Percentiles rank a stretch among this genome's conserved stretches.
These are phyloP conservation scores for Saguinus midas DNA, from an alignment of 2,113 vertebrate species.

Conservation along the genomic window DNA sequence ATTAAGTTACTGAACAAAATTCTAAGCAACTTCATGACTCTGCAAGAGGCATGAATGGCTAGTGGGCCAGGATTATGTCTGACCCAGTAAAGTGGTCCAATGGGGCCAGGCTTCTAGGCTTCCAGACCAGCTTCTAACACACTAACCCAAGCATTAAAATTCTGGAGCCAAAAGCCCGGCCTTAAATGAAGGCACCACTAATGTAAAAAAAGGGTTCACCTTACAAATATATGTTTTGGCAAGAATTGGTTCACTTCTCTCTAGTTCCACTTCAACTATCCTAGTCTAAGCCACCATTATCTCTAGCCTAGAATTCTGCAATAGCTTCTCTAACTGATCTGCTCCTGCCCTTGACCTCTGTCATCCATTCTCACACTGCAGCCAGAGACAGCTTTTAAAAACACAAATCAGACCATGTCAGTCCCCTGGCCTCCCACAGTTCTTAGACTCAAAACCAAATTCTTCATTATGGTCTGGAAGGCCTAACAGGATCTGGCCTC, in stretches of 20 bases:
- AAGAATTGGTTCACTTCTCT: slow-evolving; percentile 20
- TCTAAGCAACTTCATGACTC: background rate
- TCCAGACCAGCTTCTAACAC: background rate
- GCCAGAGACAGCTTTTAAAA: background rate
- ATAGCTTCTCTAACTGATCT: background rate
- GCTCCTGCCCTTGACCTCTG: background rate
- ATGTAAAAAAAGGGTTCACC: background rate
- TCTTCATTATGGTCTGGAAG: background rate
- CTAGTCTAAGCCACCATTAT: background rate
- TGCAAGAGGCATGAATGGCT: background rate
- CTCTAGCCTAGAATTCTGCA: background rate
- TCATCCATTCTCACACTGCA: background rate
- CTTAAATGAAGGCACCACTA: background rate
- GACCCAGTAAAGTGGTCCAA: background rate
- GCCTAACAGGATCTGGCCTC: background rate
- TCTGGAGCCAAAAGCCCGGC: background rate
- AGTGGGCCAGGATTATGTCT: background rate
- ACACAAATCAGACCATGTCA: background rate
- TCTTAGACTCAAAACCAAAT: slow-evolving; percentile 14
- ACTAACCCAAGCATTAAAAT: background rate
- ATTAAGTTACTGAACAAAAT: background rate
- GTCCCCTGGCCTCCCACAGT: background rate
- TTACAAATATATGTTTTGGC: background rate
- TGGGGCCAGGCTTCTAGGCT: background rate
- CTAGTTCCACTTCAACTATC: background rate